Evolutionary conservation across 1,140 invertebrate genomes (phyloP).

Genomic region (Pogonognathellus flavescens): DNA sequence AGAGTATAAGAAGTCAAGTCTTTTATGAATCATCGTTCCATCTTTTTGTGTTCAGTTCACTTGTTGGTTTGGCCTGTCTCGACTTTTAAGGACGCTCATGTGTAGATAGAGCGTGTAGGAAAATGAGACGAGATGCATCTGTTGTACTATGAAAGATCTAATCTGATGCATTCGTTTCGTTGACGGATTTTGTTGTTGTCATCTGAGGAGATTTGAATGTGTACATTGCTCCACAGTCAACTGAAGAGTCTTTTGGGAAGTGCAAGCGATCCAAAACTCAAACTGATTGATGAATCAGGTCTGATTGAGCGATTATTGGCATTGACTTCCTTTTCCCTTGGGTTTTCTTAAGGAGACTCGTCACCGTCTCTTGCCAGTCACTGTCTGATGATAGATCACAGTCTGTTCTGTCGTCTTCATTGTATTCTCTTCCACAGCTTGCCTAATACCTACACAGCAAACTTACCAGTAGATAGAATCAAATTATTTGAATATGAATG

Average conservation of each 20-base stretch:
- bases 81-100: constrained; percentile 36
- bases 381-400: constrained; percentile 28
- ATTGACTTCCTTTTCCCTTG: constrained; percentile 27
- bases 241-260: background rate
- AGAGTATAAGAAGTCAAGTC: too few species aligned
- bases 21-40: constrained; percentile 41
- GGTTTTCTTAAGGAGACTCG: background rate
- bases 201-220: background rate
- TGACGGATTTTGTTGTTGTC: constrained; percentile 16
- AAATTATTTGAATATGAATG: too few species aligned
- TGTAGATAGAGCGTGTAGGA: too few species aligned
- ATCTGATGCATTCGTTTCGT: background rate
- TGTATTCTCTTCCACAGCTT: background rate
- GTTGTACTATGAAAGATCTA: background rate
- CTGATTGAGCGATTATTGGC: constrained; percentile 40
- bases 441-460: background rate
- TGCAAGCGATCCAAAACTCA: background rate
- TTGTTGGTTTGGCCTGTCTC: constrained; percentile 20
- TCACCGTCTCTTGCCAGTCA: background rate
- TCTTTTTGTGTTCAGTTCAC: constrained; percentile 9
- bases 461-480: too few species aligned
- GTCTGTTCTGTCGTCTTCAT: too few species aligned
- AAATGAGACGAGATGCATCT: background rate
- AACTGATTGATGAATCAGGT: constrained; percentile 12
- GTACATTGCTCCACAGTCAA: background rate